Evolutionary conservation across 2,113 vertebrate species (phyloP).

Genomic region (Chroicocephalus ridibundus): DNA sequence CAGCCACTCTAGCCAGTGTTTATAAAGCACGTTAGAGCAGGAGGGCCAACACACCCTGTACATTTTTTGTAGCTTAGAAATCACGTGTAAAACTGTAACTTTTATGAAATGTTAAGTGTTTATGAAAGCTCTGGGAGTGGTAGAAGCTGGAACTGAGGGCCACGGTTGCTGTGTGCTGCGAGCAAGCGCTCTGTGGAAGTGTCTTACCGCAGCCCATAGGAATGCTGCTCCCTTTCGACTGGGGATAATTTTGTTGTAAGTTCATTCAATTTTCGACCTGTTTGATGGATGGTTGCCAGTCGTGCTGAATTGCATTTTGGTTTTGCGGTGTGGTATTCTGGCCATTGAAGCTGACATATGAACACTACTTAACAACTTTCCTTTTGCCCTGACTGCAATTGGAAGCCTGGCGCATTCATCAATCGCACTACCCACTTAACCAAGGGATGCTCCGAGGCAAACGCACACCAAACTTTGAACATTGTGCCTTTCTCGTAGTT

Average conservation of each 20-base stretch:
- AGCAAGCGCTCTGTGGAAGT: not conserved
- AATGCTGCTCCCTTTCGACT: constrained; percentile 44
- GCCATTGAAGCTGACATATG: constrained; percentile 24
- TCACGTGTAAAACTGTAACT: constrained; percentile 71
- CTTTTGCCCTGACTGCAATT: constrained; percentile 8
- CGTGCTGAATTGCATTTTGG: constrained; percentile 36
- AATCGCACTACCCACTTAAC: not conserved
- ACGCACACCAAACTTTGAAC: not conserved
- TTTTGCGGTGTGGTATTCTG: not conserved
- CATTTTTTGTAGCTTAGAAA: constrained; percentile 52
- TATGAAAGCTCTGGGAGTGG: constrained; percentile 70
- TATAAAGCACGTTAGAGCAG: constrained; percentile 60
- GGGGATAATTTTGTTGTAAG: constrained; percentile 54
- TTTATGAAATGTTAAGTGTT: constrained; percentile 75
- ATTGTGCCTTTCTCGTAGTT: not conserved
- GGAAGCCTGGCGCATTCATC: constrained; percentile 37
- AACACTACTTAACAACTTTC: constrained; percentile 57
- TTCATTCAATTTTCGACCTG: constrained; percentile 66
- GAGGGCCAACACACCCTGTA: not conserved
- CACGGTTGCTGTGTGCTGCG: not conserved
- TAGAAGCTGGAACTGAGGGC: not conserved
- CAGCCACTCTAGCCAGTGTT: constrained; percentile 57
- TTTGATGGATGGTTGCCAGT: constrained; percentile 50
- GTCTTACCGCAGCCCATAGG: constrained; percentile 59
- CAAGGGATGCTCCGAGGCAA: constrained; percentile 17